Evolutionary conservation across 1,140 invertebrate species (phyloP).

Genomic region (Steinernema feltiae): DNA sequence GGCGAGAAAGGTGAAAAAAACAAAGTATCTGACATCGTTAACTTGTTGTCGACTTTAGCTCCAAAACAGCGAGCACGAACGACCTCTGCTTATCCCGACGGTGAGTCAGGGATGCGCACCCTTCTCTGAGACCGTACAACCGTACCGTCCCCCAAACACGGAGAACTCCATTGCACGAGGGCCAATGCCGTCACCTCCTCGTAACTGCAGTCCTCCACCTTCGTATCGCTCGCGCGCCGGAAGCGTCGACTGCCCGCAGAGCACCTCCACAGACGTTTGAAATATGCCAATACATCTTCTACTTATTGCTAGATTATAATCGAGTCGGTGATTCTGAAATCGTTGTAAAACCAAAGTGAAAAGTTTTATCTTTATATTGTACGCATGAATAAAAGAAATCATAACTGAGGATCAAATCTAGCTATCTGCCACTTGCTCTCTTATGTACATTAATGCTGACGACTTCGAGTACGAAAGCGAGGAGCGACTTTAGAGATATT

Average conservation of each 20-base stretch:
- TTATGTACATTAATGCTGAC: neutral
- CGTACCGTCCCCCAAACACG: neutral
- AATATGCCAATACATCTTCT: neutral
- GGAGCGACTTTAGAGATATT: neutral
- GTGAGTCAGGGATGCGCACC: neutral
- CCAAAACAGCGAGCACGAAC: neutral
- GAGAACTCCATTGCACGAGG: neutral
- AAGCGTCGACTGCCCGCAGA: neutral
- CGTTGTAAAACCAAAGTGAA: neutral
- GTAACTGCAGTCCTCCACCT: neutral
- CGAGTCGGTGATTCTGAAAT: no score
- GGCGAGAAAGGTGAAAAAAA: conserved; percentile 12
- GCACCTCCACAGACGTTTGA: neutral
- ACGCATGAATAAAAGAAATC: neutral
- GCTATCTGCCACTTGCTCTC: neutral
- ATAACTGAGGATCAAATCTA: neutral
- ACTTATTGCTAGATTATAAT: no score
- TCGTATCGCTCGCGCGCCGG: neutral
- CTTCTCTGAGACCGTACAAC: neutral
- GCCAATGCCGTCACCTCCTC: neutral
- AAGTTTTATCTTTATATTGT: neutral
- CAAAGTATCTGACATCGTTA: no score
- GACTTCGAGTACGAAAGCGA: neutral
- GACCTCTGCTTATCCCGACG: neutral
- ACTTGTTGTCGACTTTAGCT: neutral